A percentile compares a stretch with the other conserved stretches of the same genome.
Conservation (phyloP, 1,140 invertebrate genomes). For the Chrysoperla carnea region DNA sequence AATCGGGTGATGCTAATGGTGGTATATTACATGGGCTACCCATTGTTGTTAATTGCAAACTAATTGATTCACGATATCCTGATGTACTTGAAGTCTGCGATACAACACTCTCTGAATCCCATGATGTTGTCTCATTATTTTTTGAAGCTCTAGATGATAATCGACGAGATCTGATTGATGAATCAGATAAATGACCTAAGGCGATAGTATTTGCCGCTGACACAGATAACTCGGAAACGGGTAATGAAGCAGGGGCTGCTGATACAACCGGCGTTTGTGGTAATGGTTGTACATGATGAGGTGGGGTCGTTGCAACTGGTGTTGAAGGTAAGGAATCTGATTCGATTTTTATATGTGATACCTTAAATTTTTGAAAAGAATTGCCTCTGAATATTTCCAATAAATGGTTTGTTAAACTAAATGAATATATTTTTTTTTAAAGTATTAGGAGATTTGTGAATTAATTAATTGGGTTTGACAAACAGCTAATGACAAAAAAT, state of each 20-base stretch:
- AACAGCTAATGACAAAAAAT: no score
- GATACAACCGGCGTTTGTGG: constrained; percentile 3
- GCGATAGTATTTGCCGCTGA: constrained; percentile 6
- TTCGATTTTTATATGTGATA: constrained; percentile 24
- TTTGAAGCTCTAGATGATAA: not conserved
- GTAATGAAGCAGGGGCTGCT: constrained; percentile 1
- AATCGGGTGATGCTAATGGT: constrained; percentile 38
- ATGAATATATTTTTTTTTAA: no score
- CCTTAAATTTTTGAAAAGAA: constrained; percentile 9
- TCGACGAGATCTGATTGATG: constrained; percentile 2
- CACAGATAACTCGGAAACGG: not conserved
- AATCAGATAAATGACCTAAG: not conserved
- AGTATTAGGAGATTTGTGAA: no score
- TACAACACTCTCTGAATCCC: constrained; percentile 55
- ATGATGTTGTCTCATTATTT: constrained; percentile 31
- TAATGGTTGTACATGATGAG: constrained; percentile 6
- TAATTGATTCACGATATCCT: constrained; percentile 42
- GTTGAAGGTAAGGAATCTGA: constrained; percentile 16
- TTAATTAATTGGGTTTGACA: no score
- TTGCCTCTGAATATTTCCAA: not conserved
- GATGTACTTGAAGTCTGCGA: constrained; percentile 63
- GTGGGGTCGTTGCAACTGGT: constrained; percentile 15
- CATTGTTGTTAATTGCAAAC: not conserved
- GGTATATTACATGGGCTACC: constrained; percentile 20
- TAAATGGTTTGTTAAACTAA: no score